These are phyloP conservation scores for Drosophila triauraria DNA, from an alignment of 1,140 invertebrate species.

Conservation along the genomic window DNA sequence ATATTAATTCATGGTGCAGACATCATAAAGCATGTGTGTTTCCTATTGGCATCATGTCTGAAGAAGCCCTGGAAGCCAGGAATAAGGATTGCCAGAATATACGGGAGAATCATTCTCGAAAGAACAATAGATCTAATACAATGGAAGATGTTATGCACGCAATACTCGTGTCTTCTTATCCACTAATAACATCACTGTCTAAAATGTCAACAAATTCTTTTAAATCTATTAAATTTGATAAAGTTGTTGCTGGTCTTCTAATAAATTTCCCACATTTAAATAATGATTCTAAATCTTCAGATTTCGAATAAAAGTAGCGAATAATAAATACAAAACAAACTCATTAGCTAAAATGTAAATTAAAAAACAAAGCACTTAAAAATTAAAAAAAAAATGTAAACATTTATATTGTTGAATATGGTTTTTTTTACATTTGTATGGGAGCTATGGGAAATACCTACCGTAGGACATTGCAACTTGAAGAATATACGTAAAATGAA, in stretches of 20 bases:
- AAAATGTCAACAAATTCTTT: not conserved
- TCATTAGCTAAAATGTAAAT: not conserved
- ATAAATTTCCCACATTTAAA: not conserved
- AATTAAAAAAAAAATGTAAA: constrained; percentile 3
- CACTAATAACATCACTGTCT: not conserved
- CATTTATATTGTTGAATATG: not conserved
- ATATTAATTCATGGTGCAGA: constrained; percentile 10
- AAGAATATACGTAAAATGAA: too few relatives aligned
- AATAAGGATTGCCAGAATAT: constrained; percentile 11
- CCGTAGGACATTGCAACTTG: not conserved
- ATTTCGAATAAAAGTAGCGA: not conserved
- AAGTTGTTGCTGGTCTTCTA: not conserved
- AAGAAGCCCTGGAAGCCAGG: constrained; percentile 2
- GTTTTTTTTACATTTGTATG: constrained; percentile 10
- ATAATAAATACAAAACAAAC: not conserved
- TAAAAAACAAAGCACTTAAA: constrained; percentile 1
- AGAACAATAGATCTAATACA: not conserved
- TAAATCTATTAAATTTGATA: not conserved
- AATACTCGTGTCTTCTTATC: too few relatives aligned
- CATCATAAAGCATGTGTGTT: not conserved
- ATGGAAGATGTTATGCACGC: too few relatives aligned
- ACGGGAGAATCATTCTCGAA: constrained; percentile 2
- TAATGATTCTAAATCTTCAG: not conserved
- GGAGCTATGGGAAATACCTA: not conserved
- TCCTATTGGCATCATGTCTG: constrained; percentile 14